Evolutionary conservation across 2,797 vertebrate species (phyloP).

Genomic region (Pachyuromys duprasi): DNA sequence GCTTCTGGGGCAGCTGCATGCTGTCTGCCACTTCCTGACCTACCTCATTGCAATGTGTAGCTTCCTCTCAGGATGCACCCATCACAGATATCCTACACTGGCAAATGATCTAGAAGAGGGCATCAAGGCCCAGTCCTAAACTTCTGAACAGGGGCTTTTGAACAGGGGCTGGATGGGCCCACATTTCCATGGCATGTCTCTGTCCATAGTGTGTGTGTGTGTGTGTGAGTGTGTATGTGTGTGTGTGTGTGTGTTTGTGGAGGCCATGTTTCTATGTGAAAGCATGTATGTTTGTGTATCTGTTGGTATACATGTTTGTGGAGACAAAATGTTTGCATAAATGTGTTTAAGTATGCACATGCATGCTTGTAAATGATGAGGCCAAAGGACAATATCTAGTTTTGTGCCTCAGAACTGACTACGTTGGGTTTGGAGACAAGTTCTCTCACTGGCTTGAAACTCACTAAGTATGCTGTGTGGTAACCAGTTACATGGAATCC

Average conservation of each 20-base stretch:
- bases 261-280: not conserved
- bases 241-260: not conserved
- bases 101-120: fast-evolving
- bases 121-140: not conserved
- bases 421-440: not conserved
- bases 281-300: not conserved
- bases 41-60: not conserved
- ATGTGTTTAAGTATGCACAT: too few species aligned
- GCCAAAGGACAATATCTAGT: not conserved
- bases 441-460: not conserved
- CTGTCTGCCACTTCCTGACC: fast-evolving
- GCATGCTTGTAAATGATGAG: not conserved
- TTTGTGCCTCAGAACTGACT: not conserved
- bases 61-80: fast-evolving
- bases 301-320: too few species aligned
- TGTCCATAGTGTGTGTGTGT: not conserved
- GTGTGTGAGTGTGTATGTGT: not conserved
- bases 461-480: not conserved
- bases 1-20: not conserved
- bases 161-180: not conserved
- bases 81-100: fast-evolving
- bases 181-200: not conserved
- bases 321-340: not conserved
- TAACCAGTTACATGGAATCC: not conserved
- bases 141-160: not conserved